Conservation (phyloP, 35 echinoderm and acorn worm species). For the Strongylocentrotus purpuratus region DNA sequence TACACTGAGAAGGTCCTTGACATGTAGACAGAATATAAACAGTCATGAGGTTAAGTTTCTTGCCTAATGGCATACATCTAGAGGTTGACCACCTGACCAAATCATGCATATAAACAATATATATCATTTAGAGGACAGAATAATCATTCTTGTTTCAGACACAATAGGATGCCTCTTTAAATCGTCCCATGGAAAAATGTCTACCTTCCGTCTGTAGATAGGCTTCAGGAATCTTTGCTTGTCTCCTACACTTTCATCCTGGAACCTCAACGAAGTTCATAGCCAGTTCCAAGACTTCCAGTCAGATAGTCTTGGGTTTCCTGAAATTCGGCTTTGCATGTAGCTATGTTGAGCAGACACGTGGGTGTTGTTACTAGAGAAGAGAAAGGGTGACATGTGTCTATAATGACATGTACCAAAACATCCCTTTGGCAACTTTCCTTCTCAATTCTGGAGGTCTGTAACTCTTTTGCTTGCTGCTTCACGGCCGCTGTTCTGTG, state of each 20-base stretch:
- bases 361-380: background rate
- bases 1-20: too few species aligned
- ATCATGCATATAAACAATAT: too few species aligned
- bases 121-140: too few species aligned
- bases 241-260: background rate
- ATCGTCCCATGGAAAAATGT: background rate
- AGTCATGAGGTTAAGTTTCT: too few species aligned
- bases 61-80: too few species aligned
- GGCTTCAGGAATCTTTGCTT: background rate
- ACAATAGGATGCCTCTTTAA: background rate
- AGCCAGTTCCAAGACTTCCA: background rate
- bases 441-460: slow-evolving; percentile 52
- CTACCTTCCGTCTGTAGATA: background rate
- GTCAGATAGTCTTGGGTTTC: slow-evolving; percentile 21
- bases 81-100: too few species aligned
- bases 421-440: slow-evolving; percentile 60
- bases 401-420: slow-evolving; percentile 33
- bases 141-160: too few species aligned
- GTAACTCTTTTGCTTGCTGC: slow-evolving; percentile 55
- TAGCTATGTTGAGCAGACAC: background rate
- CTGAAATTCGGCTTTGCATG: slow-evolving; percentile 1
- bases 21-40: too few species aligned
- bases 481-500: slow-evolving; percentile 54
- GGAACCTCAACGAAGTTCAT: background rate
- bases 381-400: background rate